Base-by-base conservation (phyloP, 2,888 invertebrate species). In the Sceliomorpha sp. region DNA sequence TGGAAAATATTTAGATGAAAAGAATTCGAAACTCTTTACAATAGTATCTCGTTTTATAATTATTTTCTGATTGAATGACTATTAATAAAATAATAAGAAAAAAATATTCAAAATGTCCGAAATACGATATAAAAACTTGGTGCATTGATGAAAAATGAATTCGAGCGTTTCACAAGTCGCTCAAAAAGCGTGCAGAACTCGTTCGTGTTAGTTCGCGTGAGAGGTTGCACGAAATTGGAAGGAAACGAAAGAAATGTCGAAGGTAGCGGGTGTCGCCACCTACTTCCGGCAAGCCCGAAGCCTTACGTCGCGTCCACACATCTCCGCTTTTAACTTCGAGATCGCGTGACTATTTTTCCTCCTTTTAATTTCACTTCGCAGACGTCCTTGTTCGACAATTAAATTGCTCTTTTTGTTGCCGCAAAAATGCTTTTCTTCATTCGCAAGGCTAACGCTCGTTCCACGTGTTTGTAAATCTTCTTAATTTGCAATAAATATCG, bases 261-360 rank as follows among this genome's bases (percentile, higher is more conserved):
- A 75, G 77, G 80, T 84, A 82, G 85, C 82, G 82, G 84, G 84
- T 82, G 84, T 77, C 74, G 76, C 77, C 83, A 82, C 83, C 82
- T 81, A 83, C 78, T 83, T 86, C 84, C 85, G 83, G 83, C 76
- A 74, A 70, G 75, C 73, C 74, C 60, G 73, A 70, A 74, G 77
- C 79, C 73, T 73, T 76, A 26, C 70, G 62, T 66, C 70, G 63
- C 48, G 68, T 14, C 44, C 34, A 37, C 36, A 26, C 50, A 37
- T 26, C 32, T 14, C 24, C 20, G 27, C 10, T 20, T 42, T 15
- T 37, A 58, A 13, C 15, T 44, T 48, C 34, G 12, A 39, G 53
- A 56, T 73, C 62, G 70, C 73, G 70, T 73, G 70, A 68, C 67
- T 58, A 45, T 68, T 60, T 67, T 67, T 67, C 37, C 47, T 24